A percentile compares a stretch with the other conserved stretches of the same genome.
Evolutionary conservation across 2,888 invertebrate species (phyloP).

Genomic region (Bombyx huttoni): DNA sequence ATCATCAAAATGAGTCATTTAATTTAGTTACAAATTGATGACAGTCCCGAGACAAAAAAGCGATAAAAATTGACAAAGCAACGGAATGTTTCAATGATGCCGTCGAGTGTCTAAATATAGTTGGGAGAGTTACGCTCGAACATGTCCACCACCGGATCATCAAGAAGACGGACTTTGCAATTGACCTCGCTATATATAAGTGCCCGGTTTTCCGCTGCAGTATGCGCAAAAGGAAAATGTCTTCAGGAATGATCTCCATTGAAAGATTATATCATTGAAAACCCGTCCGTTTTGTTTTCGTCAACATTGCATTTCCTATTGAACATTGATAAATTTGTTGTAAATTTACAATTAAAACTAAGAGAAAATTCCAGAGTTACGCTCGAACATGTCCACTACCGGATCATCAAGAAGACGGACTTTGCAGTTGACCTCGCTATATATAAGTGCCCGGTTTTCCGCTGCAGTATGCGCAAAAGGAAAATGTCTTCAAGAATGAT

Average conservation of each 20-base stretch:
- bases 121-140: slow-evolving; percentile 37
- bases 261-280: background rate
- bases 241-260: background rate
- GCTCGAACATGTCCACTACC: slow-evolving; percentile 39
- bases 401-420: slow-evolving; percentile 45
- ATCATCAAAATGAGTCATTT: background rate
- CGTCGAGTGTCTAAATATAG: slow-evolving; percentile 57
- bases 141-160: slow-evolving; percentile 48
- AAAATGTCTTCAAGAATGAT: background rate
- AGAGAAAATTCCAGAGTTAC: no score
- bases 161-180: slow-evolving; percentile 36
- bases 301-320: no score
- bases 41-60: slow-evolving; percentile 18
- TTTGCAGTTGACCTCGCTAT: slow-evolving; percentile 31
- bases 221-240: slow-evolving; percentile 13
- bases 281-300: no score
- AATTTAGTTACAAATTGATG: background rate
- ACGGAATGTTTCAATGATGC: slow-evolving; percentile 46
- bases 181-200: slow-evolving; percentile 29
- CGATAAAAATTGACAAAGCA: slow-evolving; percentile 33
- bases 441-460: slow-evolving; percentile 20
- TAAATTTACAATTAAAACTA: no score
- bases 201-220: slow-evolving; percentile 16
- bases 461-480: slow-evolving; percentile 17
- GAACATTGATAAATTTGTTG: slow-evolving; percentile 1